Base-by-base conservation (phyloP, 2,113 vertebrate species). In the Oreocharis arfaki region DNA sequence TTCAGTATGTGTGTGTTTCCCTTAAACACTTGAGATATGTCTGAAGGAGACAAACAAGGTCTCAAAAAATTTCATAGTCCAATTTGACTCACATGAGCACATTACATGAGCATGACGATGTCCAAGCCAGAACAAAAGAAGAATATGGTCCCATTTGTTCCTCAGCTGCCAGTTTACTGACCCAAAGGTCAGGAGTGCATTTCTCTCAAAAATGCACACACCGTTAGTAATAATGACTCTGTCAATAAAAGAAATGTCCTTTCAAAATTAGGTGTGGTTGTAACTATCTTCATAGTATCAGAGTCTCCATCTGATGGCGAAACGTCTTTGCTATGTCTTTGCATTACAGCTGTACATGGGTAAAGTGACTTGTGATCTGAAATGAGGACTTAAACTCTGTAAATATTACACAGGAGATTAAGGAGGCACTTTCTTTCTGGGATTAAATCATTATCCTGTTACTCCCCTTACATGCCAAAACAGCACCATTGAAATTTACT, bases 81-180 rank as follows among this genome's bases (percentile, higher is more conserved):
- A 0, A 13, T 82, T 79, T 68, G 28, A 17, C n/a, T 74, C 52
- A 46, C 5, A n/a, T 56, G 9, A 60, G 4, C 12, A 39, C 0
- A 1, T 33, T 28, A 50, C 33, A 67, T n/a, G 7, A 16, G 7
- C 9, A n/a, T 20, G 8, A 24, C 5, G 9, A 9, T 17, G 33
- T 32, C 10, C 75, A 79, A 39, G 5, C 3, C 13, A 39, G 32
- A 77, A 53, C 3, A 73, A 79, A 91, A 42, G 39, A 44, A 87
- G 23, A 69, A 46, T 65, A 55, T 37, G 2, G 12, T 41, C n/a
- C 27, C 4, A 11, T 59, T 88, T 67, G 5, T 69, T 78, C 16
- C 11, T 55, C 49, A 79, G 1, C 13, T 4, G 1, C 7, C 7
- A 2, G 0, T 7, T 47, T 80, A 41, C 21, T 44, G 50, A 39